Evolutionary conservation across 1,140 invertebrate genomes (phyloP).

Genomic region (Leptinotarsa texana): DNA sequence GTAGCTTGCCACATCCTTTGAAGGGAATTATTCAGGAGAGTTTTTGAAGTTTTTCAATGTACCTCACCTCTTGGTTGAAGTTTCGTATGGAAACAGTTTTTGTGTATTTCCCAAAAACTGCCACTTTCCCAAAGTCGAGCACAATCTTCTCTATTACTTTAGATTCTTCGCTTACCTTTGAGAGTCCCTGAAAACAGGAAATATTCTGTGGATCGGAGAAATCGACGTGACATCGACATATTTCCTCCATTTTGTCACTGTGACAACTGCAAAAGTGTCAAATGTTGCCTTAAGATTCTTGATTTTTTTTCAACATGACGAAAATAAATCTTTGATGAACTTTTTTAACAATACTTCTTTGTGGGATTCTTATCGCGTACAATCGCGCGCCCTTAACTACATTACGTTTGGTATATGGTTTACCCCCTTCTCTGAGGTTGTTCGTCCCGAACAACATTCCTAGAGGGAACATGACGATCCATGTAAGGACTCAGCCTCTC

Average conservation of each 20-base stretch:
- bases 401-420: too few species aligned
- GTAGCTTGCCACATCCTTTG: conserved; percentile 29
- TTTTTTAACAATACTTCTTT: too few species aligned
- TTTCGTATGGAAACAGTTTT: conserved; percentile 18
- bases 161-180: conserved; percentile 18
- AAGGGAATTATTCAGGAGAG: background rate
- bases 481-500: too few species aligned
- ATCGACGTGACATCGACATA: background rate
- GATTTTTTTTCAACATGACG: too few species aligned
- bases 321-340: too few species aligned
- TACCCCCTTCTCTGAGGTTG: too few species aligned
- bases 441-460: too few species aligned
- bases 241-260: background rate
- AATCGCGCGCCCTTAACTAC: too few species aligned
- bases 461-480: too few species aligned
- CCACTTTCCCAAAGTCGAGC: conserved; percentile 31
- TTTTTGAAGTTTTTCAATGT: background rate
- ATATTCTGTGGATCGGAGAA: background rate
- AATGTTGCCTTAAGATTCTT: too few species aligned
- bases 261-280: background rate
- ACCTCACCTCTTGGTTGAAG: conserved; percentile 4
- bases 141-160: conserved; percentile 20
- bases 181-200: background rate
- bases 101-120: conserved; percentile 31
- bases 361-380: too few species aligned